A percentile compares a stretch with the other conserved stretches of the same genome.
These are phyloP conservation scores for Monochamus saltuarius DNA, from an alignment of 1,140 invertebrate genomes.

Conservation along the genomic window DNA sequence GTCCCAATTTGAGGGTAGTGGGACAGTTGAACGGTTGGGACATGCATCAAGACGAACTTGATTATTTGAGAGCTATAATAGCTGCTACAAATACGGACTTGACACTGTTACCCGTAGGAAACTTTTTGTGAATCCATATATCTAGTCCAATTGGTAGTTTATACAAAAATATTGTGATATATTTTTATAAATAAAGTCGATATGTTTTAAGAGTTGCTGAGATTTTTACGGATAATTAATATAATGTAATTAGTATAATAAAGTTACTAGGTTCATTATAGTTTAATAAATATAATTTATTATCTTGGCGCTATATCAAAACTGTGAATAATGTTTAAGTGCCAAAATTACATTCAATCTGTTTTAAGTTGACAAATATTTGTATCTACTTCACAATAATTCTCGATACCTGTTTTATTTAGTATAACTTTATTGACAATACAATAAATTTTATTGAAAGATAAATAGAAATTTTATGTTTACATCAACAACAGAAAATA, in stretches of 20 bases:
- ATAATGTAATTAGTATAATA: neutral
- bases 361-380: too few relatives aligned
- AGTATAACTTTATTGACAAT: too few relatives aligned
- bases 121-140: neutral
- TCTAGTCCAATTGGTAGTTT: neutral
- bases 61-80: conserved; percentile 61
- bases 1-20: conserved; percentile 61
- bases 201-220: neutral
- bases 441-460: too few relatives aligned
- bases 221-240: neutral
- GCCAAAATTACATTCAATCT: too few relatives aligned
- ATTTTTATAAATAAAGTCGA: neutral
- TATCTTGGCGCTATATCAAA: neutral
- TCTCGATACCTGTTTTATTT: too few relatives aligned
- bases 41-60: conserved; percentile 62
- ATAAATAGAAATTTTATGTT: too few relatives aligned
- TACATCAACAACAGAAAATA: too few relatives aligned
- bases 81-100: conserved; percentile 43
- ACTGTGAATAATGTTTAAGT: too few relatives aligned
- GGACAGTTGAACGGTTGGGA: conserved; percentile 65
- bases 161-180: neutral
- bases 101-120: conserved; percentile 37
- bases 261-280: neutral
- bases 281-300: too few relatives aligned
- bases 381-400: too few relatives aligned